phyloP scores from a whole-genome alignment of 2,113 vertebrate species.

The Corynorhinus townsendii region DNA sequence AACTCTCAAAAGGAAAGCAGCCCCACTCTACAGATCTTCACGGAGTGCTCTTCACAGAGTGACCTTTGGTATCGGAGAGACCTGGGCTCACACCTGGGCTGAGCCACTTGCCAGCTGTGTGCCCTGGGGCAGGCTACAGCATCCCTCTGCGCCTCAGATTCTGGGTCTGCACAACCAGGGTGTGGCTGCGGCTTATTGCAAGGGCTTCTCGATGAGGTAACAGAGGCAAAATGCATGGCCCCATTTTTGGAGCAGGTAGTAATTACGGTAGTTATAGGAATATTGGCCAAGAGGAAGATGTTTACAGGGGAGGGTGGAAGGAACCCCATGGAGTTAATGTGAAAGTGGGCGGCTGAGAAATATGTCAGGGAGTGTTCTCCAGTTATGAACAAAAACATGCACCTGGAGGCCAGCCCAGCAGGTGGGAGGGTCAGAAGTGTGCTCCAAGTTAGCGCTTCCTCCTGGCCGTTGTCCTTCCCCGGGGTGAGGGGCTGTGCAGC shows the following conservation, averaged over 20 bases:
- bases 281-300: conserved; percentile 27
- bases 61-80: neutral
- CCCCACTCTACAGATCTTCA: neutral
- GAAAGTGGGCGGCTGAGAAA: neutral
- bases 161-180: neutral
- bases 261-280: conserved; percentile 14
- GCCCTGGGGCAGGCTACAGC: neutral
- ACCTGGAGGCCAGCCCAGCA: neutral
- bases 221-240: neutral
- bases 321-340: neutral
- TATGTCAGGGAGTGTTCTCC: neutral
- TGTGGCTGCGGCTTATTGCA: neutral
- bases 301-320: neutral
- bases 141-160: neutral
- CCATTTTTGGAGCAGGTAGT: neutral
- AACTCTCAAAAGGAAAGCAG: neutral
- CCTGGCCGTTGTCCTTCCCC: too few relatives aligned
- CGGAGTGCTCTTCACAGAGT: neutral
- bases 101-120: neutral
- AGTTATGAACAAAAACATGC: neutral
- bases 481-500: neutral
- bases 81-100: neutral
- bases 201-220: neutral
- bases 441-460: neutral
- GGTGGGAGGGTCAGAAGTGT: neutral